Evolutionary conservation across 1,140 invertebrate genomes (phyloP).

Genomic region (Augochlora pura): DNA sequence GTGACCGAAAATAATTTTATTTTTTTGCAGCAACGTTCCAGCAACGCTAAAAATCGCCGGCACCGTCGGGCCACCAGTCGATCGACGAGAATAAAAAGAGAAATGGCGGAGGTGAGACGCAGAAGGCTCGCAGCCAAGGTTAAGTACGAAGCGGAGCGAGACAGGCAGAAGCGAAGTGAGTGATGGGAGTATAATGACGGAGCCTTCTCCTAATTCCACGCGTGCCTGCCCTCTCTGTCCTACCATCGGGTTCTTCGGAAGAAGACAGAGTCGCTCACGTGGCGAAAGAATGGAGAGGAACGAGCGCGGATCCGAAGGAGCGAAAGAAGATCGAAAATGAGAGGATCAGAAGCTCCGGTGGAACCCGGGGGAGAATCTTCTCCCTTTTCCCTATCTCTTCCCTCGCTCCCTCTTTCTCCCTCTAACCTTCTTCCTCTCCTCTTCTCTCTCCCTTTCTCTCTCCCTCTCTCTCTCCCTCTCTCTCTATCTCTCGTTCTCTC

Average conservation of each 20-base stretch:
- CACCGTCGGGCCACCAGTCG: not conserved
- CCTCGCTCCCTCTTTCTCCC: constrained; percentile 47
- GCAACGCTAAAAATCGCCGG: not conserved
- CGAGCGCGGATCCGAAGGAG: constrained; percentile 15
- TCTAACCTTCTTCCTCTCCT: constrained; percentile 52
- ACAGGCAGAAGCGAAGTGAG: constrained; percentile 49
- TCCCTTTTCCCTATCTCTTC: constrained; percentile 46
- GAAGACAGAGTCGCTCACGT: constrained; percentile 58
- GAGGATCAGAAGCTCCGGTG: constrained; percentile 53
- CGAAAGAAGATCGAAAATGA: constrained; percentile 41
- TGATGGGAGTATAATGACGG: constrained; percentile 63
- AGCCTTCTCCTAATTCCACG: constrained; percentile 62
- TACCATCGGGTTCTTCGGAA: constrained; percentile 9
- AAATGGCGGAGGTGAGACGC: constrained; percentile 10
- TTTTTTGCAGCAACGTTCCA: no score
- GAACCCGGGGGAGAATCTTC: constrained; percentile 55
- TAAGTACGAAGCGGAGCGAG: constrained; percentile 29
- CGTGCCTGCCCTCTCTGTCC: constrained; percentile 20
- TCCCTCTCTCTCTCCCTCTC: constrained; percentile 50
- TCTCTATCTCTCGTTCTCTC: constrained; percentile 40
- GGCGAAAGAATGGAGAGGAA: constrained; percentile 45
- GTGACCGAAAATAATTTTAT: no score
- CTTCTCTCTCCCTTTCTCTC: constrained; percentile 48
- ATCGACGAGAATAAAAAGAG: not conserved
- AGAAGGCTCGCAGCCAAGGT: constrained; percentile 30